Evolutionary conservation across 2,797 vertebrate genomes (phyloP).

Genomic region (Tangara arthus): DNA sequence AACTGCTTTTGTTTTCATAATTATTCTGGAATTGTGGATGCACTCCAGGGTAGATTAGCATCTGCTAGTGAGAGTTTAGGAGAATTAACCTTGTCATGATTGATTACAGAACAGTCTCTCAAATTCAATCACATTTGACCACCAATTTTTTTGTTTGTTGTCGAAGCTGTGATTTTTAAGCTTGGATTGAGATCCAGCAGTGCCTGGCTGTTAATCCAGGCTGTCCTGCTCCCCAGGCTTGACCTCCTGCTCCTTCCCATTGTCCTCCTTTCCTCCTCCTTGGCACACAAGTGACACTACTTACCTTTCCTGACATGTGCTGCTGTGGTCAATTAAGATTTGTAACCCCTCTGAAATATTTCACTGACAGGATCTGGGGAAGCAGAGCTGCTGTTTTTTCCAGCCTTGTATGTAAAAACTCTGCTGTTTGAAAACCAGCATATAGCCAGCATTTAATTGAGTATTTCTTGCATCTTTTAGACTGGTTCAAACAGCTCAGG

Average conservation of each 20-base stretch:
- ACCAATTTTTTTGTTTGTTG: not conserved
- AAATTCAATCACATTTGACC: not conserved
- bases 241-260: slow-evolving; percentile 28
- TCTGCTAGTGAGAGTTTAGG: not conserved
- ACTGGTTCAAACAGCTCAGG: not conserved
- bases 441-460: not conserved
- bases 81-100: slow-evolving; percentile 23
- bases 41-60: not conserved
- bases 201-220: slow-evolving; percentile 11
- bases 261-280: not conserved
- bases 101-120: not conserved
- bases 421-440: not conserved
- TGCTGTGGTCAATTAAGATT: not conserved
- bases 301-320: slow-evolving; percentile 11
- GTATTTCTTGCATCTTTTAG: not conserved
- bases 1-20: not conserved
- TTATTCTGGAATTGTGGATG: not conserved
- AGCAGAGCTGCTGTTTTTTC: not conserved
- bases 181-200: not conserved
- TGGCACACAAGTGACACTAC: not conserved
- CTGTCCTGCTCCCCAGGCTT: not conserved
- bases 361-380: not conserved
- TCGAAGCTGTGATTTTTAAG: not conserved
- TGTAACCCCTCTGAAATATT: not conserved
- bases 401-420: not conserved